Evolutionary conservation across 2,113 vertebrate species (phyloP), one percentile per base, ranked within the genome.

Genomic region (Labrus mixtus): DNA sequence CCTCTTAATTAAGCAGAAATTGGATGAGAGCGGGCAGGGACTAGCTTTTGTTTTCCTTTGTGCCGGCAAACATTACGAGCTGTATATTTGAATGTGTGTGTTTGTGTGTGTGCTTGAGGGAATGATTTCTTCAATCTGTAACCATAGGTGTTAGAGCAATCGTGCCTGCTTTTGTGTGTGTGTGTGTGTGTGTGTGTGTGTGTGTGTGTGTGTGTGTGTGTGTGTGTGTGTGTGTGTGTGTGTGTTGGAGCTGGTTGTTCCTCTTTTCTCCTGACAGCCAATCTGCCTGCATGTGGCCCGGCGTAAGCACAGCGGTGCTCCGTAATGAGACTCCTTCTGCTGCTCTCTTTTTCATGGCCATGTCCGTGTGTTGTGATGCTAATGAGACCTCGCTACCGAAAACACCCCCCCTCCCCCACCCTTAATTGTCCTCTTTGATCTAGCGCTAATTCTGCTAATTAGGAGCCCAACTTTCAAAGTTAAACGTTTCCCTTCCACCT

Each of bases 341-440:
- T 61, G 58, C 66, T 76, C 63, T 76, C 83, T 72, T 79, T 84
- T 82, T 81, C 79, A 85, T 82, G 83, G 76, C 77, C 55, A 61
- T 86, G 90, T 87, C 82, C 88, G 65, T 90, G 90, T 90, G 91
- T 94, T 94, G 92, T 93, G 92, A 95, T 94, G 93, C 86, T 95
- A 94, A 95, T 94, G 87, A 95, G 90, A 83, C 86, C 87, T 82
- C 74, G 23, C 79, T 79, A 90, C 86, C 86, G 83, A 89, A 88
- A 88, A 86, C 85, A 82, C 83, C 87, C 85, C 81, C 48, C 48
- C 48, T 6, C 17, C 43, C 11, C 43, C 43, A 12, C 80, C 81
- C 84, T 87, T 94, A 94, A 95, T 94, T 93, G 93, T 93, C 90
- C 82, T 92, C 92, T 95, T 95, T 94, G 92, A 95, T 94, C 92